Base-by-base conservation (phyloP, 2,113 vertebrate species). In the Thalassarche chlororhynchos region DNA sequence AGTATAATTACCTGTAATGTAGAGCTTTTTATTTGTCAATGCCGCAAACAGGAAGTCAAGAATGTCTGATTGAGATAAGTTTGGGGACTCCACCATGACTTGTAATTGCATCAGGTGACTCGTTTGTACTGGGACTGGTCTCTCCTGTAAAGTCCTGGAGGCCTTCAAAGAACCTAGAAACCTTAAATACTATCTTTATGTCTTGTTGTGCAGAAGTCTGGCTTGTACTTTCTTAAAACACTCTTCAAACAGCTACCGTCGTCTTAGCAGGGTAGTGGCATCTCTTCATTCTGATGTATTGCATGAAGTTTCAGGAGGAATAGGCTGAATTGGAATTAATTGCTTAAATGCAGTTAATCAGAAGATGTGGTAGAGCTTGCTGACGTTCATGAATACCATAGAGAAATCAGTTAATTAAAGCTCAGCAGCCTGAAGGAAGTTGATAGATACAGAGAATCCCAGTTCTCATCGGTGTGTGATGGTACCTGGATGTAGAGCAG, bases 21-120 rank as follows among this genome's bases (percentile, higher is more conserved):
- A 60, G 61, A 93, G 75, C 93, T 95, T 96, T 97, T 95, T 95
- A 90, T 97, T 96, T 97, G 87, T 93, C 89, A 28, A 1, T 93
- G 95, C 96, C 55, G 1, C 95, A 90, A 95, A 95, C 94, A 97
- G 95, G 95, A 97, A 97, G 80, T 94, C 89, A 94, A 87, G 91
- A 91, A 78, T 94, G 89, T 96, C 93, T 96, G 95, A 95, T 58
- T 32, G 95, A 91, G 94, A 91, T 97, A 91, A 94, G 93, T 95
- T 64, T 75, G 60, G 79, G 58, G 84, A 93, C 91, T 96, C 38
- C 51, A 55, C 82, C 84, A 55, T 64, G 46, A 51, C 84, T 85
- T 58, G 49, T 70, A 64, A 36, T 92, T 91, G 42, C 17, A 23
- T 92, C 85, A 87, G 66, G 70, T 96, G 82, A 66, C 89, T 70